Evolutionary conservation across 2,113 vertebrate genomes (phyloP).

Genomic region (Oncorhynchus kisutch): DNA sequence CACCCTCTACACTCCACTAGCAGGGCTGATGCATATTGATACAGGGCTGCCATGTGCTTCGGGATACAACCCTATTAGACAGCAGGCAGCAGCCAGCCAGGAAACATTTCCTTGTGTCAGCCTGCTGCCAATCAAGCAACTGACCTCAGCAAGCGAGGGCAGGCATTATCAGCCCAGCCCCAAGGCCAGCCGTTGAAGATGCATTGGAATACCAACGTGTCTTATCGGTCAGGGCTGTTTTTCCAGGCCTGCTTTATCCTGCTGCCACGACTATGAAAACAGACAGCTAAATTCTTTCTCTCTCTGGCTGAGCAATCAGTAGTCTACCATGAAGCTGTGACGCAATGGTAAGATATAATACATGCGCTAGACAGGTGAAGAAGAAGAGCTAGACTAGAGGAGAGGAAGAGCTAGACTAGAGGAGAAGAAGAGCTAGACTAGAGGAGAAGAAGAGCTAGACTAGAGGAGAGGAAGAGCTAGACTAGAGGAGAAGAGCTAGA

Average conservation of each 20-base stretch:
- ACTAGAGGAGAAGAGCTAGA: too few species aligned
- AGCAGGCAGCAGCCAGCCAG: conserved; percentile 51
- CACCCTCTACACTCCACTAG: neutral
- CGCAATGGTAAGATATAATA: too few species aligned
- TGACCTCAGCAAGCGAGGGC: conserved; percentile 46
- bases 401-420: too few species aligned
- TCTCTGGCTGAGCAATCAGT: neutral
- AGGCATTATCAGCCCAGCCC: conserved; percentile 47
- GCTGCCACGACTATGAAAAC: neutral
- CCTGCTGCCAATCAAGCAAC: conserved; percentile 61
- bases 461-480: too few species aligned
- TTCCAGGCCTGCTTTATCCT: conserved; percentile 40
- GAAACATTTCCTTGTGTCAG: conserved; percentile 55
- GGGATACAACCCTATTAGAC: conserved; percentile 45
- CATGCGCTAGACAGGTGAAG: too few species aligned
- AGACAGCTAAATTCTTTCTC: neutral
- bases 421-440: too few species aligned
- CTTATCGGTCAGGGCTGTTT: conserved; percentile 49
- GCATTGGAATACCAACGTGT: conserved; percentile 60
- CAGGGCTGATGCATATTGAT: too few species aligned
- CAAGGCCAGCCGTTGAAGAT: conserved; percentile 3
- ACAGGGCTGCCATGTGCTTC: neutral
- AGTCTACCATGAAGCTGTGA: too few species aligned
- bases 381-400: too few species aligned
- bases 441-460: too few species aligned